A percentile compares a stretch with the other conserved stretches of the same genome.
Conservation (phyloP, 1,140 invertebrate genomes). For the Penaeus chinensis region DNA sequence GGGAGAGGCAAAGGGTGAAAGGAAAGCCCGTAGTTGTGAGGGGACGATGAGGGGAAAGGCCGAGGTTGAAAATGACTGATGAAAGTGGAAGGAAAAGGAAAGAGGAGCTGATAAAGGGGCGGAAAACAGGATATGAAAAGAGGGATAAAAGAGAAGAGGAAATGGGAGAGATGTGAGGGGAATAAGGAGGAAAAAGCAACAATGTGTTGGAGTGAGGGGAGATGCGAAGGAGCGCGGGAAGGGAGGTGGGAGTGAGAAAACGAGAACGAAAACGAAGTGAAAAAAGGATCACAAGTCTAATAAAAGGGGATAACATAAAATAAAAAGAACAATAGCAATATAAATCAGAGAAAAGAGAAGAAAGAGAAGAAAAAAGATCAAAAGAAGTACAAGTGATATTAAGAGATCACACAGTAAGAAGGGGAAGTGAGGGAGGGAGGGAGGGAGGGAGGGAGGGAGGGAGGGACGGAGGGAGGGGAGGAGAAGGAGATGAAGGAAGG, state of each 20-base stretch:
- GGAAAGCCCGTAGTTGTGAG: no score
- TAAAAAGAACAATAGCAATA: not conserved
- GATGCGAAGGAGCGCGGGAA: not conserved
- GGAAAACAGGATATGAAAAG: not conserved
- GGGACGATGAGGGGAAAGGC: no score
- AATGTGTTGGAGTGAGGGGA: not conserved
- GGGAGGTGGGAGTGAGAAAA: not conserved
- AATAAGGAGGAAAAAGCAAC: not conserved
- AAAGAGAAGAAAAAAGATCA: slow-evolving; percentile 12
- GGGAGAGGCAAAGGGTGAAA: no score
- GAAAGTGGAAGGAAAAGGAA: not conserved
- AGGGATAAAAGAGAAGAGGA: not conserved
- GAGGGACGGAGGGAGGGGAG: slow-evolving; percentile 30
- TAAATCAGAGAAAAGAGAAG: not conserved
- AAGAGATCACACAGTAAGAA: slow-evolving; percentile 21
- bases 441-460: slow-evolving; percentile 34
- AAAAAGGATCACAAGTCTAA: not conserved
- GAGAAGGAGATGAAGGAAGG: slow-evolving; percentile 12
- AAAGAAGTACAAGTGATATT: slow-evolving; percentile 13
- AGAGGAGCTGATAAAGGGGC: not conserved
- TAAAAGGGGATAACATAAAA: not conserved
- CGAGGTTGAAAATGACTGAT: no score
- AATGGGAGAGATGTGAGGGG: not conserved
- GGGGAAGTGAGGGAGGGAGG: slow-evolving; percentile 14
- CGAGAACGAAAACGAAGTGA: not conserved